Evolutionary conservation across 1,140 invertebrate genomes (phyloP).

Genomic region (Cyclargus thomasi): DNA sequence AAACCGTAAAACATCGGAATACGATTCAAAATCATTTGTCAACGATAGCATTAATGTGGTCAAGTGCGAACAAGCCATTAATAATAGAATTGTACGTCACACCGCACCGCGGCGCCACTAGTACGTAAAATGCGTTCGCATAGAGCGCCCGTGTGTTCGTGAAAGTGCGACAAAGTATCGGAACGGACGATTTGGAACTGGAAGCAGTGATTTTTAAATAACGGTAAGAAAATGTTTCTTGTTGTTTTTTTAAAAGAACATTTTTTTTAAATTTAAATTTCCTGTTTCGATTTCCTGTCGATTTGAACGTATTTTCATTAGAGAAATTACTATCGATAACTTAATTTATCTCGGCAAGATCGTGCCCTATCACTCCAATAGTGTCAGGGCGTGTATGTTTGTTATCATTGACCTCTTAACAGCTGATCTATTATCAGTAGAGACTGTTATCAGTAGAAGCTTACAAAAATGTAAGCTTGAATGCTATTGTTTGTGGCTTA

Average conservation of each 20-base stretch:
- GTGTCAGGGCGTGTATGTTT: too few species aligned
- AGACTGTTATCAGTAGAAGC: too few species aligned
- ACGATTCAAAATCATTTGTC: neutral
- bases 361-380: neutral
- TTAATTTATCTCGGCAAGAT: neutral
- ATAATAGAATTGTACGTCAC: neutral
- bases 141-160: neutral
- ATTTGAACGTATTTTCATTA: neutral
- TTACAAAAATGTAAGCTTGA: too few species aligned
- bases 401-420: too few species aligned
- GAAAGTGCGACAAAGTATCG: slow-evolving; percentile 9
- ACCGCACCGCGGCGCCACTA: neutral
- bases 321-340: neutral
- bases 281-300: neutral
- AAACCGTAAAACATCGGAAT: neutral
- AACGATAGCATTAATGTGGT: neutral
- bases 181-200: neutral
- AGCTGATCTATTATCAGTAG: too few species aligned
- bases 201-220: slow-evolving; percentile 1
- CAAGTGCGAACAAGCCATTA: neutral
- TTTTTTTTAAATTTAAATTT: neutral
- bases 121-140: neutral
- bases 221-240: neutral
- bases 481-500: too few species aligned
- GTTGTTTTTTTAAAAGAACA: neutral